Evolutionary conservation across 2,888 invertebrate genomes (phyloP).

Genomic region (Ectobius pallidus): DNA sequence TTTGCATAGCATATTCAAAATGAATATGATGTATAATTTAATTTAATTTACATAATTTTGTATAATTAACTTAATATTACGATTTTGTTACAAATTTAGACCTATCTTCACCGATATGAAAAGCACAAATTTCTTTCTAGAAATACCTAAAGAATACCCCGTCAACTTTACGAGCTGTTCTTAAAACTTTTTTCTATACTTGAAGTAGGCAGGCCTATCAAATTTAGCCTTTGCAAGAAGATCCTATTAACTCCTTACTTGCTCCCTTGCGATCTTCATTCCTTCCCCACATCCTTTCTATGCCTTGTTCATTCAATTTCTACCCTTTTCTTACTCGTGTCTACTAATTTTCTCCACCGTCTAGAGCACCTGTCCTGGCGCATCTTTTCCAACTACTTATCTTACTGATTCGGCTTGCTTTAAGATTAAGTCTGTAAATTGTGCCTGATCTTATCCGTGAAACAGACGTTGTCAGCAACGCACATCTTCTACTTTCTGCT

Average conservation of each 20-base stretch:
- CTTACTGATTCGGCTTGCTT: background rate
- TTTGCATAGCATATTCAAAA: too few species aligned
- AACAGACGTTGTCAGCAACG: constrained; percentile 1
- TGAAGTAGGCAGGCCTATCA: background rate
- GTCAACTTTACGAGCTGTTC: too few species aligned
- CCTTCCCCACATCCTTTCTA: background rate
- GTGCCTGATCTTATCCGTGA: background rate
- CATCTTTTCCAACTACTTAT: background rate
- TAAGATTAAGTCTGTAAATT: constrained; percentile 23
- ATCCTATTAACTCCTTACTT: background rate
- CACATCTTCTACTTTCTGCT: background rate
- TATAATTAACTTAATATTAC: too few species aligned
- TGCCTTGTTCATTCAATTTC: background rate
- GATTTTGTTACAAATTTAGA: too few species aligned
- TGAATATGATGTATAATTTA: too few species aligned
- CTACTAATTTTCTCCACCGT: background rate
- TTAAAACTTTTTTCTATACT: too few species aligned
- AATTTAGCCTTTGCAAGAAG: background rate
- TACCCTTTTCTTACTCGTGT: background rate
- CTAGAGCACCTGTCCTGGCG: background rate
- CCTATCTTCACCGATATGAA: too few species aligned
- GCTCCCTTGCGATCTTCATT: constrained; percentile 1
- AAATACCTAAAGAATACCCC: too few species aligned
- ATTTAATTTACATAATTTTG: too few species aligned
- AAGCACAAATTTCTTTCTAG: too few species aligned